These are phyloP conservation scores for Sinella curviseta DNA, from an alignment of 1,140 invertebrate genomes.

Conservation along the genomic window DNA sequence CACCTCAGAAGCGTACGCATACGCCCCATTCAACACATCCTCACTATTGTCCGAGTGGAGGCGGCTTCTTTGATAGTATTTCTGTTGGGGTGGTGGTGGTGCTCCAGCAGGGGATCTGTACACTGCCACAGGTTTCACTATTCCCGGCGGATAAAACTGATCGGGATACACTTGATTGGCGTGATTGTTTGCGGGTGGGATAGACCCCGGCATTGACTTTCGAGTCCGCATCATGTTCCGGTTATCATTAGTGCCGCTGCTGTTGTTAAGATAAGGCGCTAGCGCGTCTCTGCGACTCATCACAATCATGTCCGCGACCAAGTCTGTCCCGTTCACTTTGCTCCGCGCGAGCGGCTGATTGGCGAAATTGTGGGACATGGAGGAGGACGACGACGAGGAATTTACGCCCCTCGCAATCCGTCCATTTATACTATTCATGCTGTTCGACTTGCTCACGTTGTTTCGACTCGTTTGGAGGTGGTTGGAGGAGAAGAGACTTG, in stretches of 20 bases:
- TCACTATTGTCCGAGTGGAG: background rate
- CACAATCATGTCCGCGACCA: background rate
- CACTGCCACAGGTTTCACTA: background rate
- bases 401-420: background rate
- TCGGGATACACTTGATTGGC: background rate
- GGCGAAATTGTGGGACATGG: too few species aligned
- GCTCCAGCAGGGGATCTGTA: background rate
- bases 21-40: background rate
- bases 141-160: background rate
- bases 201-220: background rate
- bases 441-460: constrained; percentile 3
- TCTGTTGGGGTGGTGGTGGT: background rate
- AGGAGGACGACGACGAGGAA: background rate
- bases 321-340: background rate
- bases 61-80: background rate
- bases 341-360: background rate
- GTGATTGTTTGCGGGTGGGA: too few species aligned
- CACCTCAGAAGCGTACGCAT: background rate
- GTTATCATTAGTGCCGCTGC: background rate
- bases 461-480: background rate
- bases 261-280: background rate
- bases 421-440: background rate
- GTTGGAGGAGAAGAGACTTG: constrained; percentile 18
- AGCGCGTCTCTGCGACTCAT: background rate
- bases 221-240: background rate